A percentile compares a stretch with the other conserved stretches of the same genome.
These are phyloP conservation scores for Epicauta chinensis DNA, from an alignment of 1,140 invertebrate genomes.

Conservation along the genomic window DNA sequence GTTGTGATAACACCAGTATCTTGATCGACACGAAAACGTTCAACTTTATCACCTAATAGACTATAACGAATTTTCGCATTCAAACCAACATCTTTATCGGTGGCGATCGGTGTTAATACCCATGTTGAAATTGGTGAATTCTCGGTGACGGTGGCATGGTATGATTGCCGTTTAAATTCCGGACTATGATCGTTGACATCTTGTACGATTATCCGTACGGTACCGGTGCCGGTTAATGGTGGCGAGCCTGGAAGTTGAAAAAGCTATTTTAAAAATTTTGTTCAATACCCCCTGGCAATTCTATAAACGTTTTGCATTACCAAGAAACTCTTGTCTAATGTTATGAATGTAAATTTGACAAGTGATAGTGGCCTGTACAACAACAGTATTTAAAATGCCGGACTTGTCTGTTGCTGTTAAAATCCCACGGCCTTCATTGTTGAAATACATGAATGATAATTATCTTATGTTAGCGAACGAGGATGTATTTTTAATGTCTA, in stretches of 20 bases:
- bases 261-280: conserved; percentile 7
- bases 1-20: conserved; percentile 72
- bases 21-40: conserved; percentile 58
- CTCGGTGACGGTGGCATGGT: conserved; percentile 68
- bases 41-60: conserved; percentile 70
- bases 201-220: conserved; percentile 79
- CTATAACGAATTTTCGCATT: conserved; percentile 81
- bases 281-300: background rate
- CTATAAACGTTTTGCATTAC: conserved; percentile 3
- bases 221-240: conserved; percentile 80
- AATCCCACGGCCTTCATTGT: conserved; percentile 19
- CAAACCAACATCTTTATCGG: conserved; percentile 73
- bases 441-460: conserved; percentile 16
- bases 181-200: conserved; percentile 93
- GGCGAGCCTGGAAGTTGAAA: conserved; percentile 65
- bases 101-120: conserved; percentile 65
- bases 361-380: background rate
- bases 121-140: conserved; percentile 66
- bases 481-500: conserved; percentile 3
- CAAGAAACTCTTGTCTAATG: conserved; percentile 2
- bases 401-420: background rate
- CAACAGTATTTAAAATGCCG: conserved; percentile 13
- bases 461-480: conserved; percentile 1
- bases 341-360: conserved; percentile 10
- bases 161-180: conserved; percentile 71